Conservation (phyloP, 2,113 vertebrate genomes). For the Hucho hucho region DNA sequence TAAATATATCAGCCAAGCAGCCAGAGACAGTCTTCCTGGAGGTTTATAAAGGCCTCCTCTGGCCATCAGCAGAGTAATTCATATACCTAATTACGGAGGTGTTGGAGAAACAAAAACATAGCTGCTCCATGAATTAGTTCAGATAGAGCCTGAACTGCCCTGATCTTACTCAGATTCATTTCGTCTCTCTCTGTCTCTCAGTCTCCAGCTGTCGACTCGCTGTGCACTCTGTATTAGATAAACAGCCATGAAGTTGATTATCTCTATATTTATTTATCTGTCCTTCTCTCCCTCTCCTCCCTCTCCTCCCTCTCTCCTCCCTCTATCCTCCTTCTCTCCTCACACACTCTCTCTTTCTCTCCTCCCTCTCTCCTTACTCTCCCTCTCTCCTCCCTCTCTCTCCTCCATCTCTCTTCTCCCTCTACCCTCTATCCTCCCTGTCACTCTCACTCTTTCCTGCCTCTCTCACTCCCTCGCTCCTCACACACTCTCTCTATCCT, state of each 20-base stretch:
- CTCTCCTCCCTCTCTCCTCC: neutral
- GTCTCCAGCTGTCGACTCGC: neutral
- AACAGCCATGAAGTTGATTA: neutral
- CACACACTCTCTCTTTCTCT: neutral
- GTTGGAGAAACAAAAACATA: constrained; percentile 41
- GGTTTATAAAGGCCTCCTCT: constrained; percentile 1
- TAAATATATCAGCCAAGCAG: constrained; percentile 40
- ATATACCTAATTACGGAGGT: constrained; percentile 36
- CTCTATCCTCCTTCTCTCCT: neutral
- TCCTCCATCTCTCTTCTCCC: neutral
- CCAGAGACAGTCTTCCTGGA: constrained; percentile 4
- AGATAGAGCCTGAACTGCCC: constrained; percentile 12
- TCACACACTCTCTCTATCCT: too few species aligned
- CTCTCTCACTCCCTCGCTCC: too few species aligned
- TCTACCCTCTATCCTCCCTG: neutral
- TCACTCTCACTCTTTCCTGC: too few species aligned
- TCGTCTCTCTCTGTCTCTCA: neutral
- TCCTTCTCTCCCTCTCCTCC: neutral
- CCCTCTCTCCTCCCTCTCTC: too few species aligned
- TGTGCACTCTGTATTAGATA: neutral
- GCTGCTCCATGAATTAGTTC: constrained; percentile 23
- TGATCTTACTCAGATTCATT: constrained; percentile 1
- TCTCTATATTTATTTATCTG: neutral
- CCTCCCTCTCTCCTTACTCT: neutral
- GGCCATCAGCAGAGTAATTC: constrained; percentile 15